Evolutionary conservation across 1,140 invertebrate genomes (phyloP), one percentile per base, ranked within the genome.

Genomic region (Diabrotica undecimpunctata): DNA sequence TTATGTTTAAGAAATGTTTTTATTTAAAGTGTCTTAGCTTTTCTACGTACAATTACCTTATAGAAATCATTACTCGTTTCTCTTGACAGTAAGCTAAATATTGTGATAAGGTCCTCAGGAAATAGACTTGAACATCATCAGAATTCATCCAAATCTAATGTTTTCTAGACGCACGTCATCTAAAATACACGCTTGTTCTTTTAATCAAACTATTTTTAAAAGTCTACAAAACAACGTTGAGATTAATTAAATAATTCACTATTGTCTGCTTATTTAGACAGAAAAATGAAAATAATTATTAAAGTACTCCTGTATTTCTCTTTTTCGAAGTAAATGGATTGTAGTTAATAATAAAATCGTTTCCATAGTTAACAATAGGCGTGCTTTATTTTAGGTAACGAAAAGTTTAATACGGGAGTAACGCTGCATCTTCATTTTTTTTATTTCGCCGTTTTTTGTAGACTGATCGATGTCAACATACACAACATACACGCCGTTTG

Each of bases 21-120:
- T 25, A 25, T 25, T 25, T 1, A 25, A 25, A 25, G 25, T 25
- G 25, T 25, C 25, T 25, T 25, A 25, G 25, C 25, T 25, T 25
- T 25, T 25, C 25, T 25, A 25, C 25, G 25, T 25, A 25, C 25
- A 25, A 25, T 25, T 25, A 25, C 41, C n/a, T 46, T 46, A 8
- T 46, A 46, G 41, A 46, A 46, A 46, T 46, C n/a, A 46, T 46
- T 46, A n/a, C 41, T n/a, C 41, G n/a, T 46, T 46, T 46, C 56
- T 56, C 65, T 62, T 54, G 65, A 68, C 71, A 68, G 69, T 66
- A 70, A 41, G 65, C 69, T 72, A 70, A 71, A 64, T 67, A 69
- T 51, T 70, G 75, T 76, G 75, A 76, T 76, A 76, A 68, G 69
- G 69, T 75, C 72, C 75, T 76, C 75, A 76, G 75, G 75, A 74